Evolutionary conservation across 1,140 invertebrate genomes (phyloP).

Genomic region (Lerema accius): DNA sequence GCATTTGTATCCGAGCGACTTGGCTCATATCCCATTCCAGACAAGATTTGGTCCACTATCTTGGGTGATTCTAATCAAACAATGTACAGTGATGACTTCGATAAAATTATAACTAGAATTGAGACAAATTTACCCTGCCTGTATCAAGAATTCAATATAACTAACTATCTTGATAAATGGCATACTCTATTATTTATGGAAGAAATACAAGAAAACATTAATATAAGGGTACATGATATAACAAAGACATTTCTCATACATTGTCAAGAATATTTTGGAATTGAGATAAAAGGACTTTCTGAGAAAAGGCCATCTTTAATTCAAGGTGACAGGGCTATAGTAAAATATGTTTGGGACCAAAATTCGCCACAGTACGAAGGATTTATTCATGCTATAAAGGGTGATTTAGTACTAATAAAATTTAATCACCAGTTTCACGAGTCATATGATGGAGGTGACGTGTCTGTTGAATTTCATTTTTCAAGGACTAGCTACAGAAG

Average conservation of each 20-base stretch:
- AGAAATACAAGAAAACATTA: conserved; percentile 86
- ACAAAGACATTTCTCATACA: conserved; percentile 85
- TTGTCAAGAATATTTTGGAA: conserved; percentile 86
- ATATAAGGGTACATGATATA: conserved; percentile 88
- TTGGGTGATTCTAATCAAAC: conserved; percentile 69
- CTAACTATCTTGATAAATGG: conserved; percentile 87
- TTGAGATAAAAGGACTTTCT: conserved; percentile 90
- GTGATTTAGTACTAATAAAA: conserved; percentile 87
- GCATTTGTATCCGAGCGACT: conserved; percentile 82
- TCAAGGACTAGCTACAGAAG: conserved; percentile 84
- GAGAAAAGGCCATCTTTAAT: conserved; percentile 94
- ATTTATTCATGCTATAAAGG: conserved; percentile 89
- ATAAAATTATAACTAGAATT: conserved; percentile 61
- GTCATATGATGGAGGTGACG: conserved; percentile 87
- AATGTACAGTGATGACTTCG: conserved; percentile 52
- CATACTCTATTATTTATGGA: conserved; percentile 90
- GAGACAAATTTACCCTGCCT: conserved; percentile 80
- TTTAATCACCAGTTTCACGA: conserved; percentile 89
- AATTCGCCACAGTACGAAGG: conserved; percentile 86
- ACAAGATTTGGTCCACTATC: conserved; percentile 81
- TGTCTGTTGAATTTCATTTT: conserved; percentile 84
- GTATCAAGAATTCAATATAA: conserved; percentile 72
- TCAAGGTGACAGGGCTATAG: conserved; percentile 89
- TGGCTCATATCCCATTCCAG: conserved; percentile 83
- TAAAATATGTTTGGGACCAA: conserved; percentile 76